Percentiles rank a stretch among this genome's conserved stretches.
phyloP scores from a whole-genome alignment of 2,113 vertebrate species.

The Alethe diademata region DNA sequence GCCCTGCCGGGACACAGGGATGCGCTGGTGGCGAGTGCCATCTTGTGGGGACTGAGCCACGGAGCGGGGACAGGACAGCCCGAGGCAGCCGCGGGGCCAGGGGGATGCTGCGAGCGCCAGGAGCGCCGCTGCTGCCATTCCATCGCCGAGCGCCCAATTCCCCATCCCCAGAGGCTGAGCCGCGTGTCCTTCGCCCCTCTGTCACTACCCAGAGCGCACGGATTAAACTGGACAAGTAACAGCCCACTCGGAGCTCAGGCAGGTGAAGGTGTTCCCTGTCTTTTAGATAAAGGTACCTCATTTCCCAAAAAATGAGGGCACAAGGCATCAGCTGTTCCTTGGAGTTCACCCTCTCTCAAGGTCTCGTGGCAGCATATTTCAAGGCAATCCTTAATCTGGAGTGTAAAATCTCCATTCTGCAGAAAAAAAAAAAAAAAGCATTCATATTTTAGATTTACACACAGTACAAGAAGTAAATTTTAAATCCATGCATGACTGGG shows the following conservation, averaged over 20 bases:
- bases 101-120: neutral
- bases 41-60: neutral
- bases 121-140: rapidly evolving
- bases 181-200: neutral
- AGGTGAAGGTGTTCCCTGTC: neutral
- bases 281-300: neutral
- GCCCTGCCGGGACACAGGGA: neutral
- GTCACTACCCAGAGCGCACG: rapidly evolving
- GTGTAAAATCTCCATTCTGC: neutral
- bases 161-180: neutral
- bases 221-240: rapidly evolving
- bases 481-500: neutral
- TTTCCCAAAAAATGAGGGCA: neutral
- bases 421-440: neutral
- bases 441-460: neutral
- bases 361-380: neutral
- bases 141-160: rapidly evolving
- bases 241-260: neutral
- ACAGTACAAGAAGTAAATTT: neutral
- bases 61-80: neutral
- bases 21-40: conserved; percentile 66
- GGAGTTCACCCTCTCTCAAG: neutral
- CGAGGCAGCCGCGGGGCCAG: rapidly evolving
- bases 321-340: neutral
- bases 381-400: neutral